Evolutionary conservation across 2,888 invertebrate species (phyloP).

Genomic region (Eupithecia insigniata): DNA sequence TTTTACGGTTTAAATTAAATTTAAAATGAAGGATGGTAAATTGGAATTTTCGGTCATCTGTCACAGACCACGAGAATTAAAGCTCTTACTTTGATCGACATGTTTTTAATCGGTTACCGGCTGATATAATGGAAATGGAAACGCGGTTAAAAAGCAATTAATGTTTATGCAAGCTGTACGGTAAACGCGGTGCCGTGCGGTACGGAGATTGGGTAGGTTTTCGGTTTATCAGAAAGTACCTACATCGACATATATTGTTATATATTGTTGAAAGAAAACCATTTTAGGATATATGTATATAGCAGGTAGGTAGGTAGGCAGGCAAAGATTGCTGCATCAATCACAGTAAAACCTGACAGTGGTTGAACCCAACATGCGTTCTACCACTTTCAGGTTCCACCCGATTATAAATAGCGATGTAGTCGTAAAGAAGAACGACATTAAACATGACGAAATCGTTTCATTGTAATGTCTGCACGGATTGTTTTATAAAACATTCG

Average conservation of each 20-base stretch:
- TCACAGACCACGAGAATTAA: slow-evolving; percentile 26
- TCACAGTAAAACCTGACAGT: not conserved
- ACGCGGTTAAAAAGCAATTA: slow-evolving; percentile 5
- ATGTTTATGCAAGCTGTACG: not conserved
- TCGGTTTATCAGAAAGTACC: not conserved
- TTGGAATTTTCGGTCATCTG: slow-evolving; percentile 30
- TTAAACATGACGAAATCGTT: slow-evolving; percentile 40
- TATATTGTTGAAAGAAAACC: not conserved
- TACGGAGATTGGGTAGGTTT: not conserved
- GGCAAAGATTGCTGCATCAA: not conserved
- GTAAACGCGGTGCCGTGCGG: not conserved
- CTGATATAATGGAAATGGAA: slow-evolving; percentile 2
- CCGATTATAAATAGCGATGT: slow-evolving; percentile 18
- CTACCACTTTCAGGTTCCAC: too few species aligned
- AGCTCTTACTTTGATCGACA: slow-evolving; percentile 33
- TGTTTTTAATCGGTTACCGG: slow-evolving; percentile 31
- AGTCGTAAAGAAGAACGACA: slow-evolving; percentile 41
- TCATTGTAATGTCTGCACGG: slow-evolving; percentile 36
- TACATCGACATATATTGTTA: too few species aligned
- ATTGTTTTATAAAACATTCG: slow-evolving; percentile 45
- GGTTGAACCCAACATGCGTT: not conserved
- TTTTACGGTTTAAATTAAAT: slow-evolving; percentile 16
- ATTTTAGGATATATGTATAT: not conserved
- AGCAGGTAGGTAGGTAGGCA: not conserved
- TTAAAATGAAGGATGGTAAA: slow-evolving; percentile 25